Base-by-base conservation (phyloP, 2,888 invertebrate species). In the Deroplatys truncata region DNA sequence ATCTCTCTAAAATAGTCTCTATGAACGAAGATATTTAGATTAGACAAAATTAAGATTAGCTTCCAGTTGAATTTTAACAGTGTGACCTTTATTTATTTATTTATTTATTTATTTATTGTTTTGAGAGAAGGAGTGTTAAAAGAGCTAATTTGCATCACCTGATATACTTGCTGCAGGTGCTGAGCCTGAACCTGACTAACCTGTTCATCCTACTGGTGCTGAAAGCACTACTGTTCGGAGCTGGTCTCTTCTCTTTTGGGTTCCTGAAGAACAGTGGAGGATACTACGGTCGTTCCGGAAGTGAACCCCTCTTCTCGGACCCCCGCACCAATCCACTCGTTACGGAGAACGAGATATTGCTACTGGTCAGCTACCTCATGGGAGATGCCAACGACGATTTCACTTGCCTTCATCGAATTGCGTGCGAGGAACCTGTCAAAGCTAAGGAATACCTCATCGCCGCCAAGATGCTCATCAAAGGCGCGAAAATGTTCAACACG, bases 151-250 rank as follows among this genome's bases (percentile, higher is more conserved):
- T 43, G 1, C 13, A 43, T 13, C 43, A 43, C 1, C 7, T 31
- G 0, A 43, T 43, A 20, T 72, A 20, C 25, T 72, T 72, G 20
- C 20, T 25, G 56, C 93, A 96, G 96, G 96, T 97, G 4, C 93
- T 98, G 85, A 98, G 97, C 92, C 93, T 98, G 88, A 98, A 98
- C 93, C 93, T 98, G 90, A 97, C 97, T 0, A 98, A 98, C 93
- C 93, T 98, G 91, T 94, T 98, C 86, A 96, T 98, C 90, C 94
- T 98, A 89, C 94, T 98, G 88, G 95, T 98, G 56, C 94, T 98
- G 90, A 98, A 98, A 93, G 97, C 97, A 0, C 94, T 98, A 13
- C 97, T 98, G 90, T 96, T 97, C 92, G 97, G 97, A 0, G 97
- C 97, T 20, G 97, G 97, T 0, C 96, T 97, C 92, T 92, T 93